These are phyloP conservation scores for Pionites leucogaster DNA, from an alignment of 2,113 vertebrate genomes.

Conservation along the genomic window DNA sequence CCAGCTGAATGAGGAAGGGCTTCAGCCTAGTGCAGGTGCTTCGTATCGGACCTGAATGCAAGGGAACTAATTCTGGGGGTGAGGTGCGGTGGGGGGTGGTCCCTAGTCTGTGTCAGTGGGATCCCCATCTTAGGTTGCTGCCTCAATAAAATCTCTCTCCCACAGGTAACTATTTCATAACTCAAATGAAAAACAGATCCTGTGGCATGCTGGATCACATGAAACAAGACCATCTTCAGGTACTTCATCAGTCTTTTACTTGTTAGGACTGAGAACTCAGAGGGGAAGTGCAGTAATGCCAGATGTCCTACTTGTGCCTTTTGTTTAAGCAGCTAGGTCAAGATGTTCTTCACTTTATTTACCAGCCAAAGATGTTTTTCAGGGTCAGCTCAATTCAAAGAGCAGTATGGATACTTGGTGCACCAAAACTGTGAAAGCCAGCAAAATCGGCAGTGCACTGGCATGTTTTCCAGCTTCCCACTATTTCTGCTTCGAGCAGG, in stretches of 20 bases:
- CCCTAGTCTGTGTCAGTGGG: not conserved
- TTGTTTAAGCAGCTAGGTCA: not conserved
- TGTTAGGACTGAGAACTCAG: not conserved
- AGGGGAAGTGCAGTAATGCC: not conserved
- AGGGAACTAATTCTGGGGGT: not conserved
- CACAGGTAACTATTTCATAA: not conserved
- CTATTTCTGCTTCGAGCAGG: not conserved
- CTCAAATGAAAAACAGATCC: not conserved
- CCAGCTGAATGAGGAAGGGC: not conserved
- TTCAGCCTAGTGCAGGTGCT: not conserved
- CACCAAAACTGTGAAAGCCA: not conserved
- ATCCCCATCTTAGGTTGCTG: not conserved
- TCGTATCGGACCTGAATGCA: fast-evolving
- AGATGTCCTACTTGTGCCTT: not conserved
- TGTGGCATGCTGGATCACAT: not conserved
- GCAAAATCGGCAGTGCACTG: not conserved
- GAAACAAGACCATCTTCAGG: not conserved
- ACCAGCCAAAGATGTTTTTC: not conserved
- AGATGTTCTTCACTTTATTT: not conserved
- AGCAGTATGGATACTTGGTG: not conserved
- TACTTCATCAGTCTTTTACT: not conserved
- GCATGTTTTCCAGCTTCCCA: not conserved
- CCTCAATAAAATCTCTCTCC: not conserved
- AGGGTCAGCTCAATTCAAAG: not conserved
- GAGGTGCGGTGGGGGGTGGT: fast-evolving